A percentile compares a stretch with the other conserved stretches of the same genome.
phyloP scores from a whole-genome alignment of 2,797 vertebrate species.

The Rhinatrema bivittatum region DNA sequence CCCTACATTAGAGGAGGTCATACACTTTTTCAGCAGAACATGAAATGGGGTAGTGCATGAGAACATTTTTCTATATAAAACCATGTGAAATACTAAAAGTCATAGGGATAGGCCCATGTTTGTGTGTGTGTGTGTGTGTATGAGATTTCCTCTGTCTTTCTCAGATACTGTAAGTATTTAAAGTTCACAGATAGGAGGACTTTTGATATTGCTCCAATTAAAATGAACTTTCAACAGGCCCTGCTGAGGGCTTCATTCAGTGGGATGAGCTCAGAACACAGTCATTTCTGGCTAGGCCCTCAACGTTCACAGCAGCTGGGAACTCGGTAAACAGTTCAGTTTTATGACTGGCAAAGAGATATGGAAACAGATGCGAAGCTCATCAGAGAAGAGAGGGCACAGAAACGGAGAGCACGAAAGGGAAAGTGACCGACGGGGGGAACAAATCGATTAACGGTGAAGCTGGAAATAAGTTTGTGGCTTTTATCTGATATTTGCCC shows the following conservation, averaged over 20 bases:
- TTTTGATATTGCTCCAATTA: conserved; percentile 38
- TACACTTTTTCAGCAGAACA: no score
- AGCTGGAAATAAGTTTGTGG: neutral
- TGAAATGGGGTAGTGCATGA: no score
- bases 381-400: conserved; percentile 34
- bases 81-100: no score
- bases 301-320: conserved; percentile 40
- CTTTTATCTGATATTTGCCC: no score
- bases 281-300: conserved; percentile 36
- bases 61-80: no score
- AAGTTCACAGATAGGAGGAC: conserved; percentile 33
- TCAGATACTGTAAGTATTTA: conserved; percentile 31
- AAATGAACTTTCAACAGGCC: conserved; percentile 39
- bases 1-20: no score
- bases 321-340: conserved; percentile 37
- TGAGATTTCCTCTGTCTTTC: conserved; percentile 29
- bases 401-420: conserved; percentile 27
- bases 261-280: conserved; percentile 44
- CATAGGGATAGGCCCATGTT: no score
- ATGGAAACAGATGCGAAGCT: conserved; percentile 43
- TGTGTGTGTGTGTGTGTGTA: no score
- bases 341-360: conserved; percentile 41
- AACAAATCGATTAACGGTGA: conserved; percentile 15
- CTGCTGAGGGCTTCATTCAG: conserved; percentile 37
- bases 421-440: conserved; percentile 14